Conservation (phyloP, 2,888 invertebrate species). For the Parascotia fuliginaria region DNA sequence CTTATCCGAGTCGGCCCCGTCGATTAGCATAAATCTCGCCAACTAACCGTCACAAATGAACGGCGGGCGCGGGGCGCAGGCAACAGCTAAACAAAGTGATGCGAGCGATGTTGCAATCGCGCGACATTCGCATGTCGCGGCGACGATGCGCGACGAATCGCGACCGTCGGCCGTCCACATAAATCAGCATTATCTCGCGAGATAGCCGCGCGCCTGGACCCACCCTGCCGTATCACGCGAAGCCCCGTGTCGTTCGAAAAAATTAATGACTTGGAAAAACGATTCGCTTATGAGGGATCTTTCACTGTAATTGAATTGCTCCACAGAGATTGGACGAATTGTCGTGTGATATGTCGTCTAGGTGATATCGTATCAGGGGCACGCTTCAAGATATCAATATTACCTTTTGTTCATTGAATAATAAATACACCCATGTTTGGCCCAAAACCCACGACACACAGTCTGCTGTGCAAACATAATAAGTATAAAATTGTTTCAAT, state of each 20-base stretch:
- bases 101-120: constrained; percentile 62
- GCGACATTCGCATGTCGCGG: constrained; percentile 66
- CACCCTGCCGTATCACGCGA: constrained; percentile 80
- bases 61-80: constrained; percentile 57
- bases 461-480: constrained; percentile 5
- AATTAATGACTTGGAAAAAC: constrained; percentile 86
- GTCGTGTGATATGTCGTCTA: constrained; percentile 65
- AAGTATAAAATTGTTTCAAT: constrained; percentile 28
- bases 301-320: constrained; percentile 85
- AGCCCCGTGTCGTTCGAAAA: constrained; percentile 84
- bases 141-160: constrained; percentile 82
- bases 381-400: constrained; percentile 6
- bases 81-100: constrained; percentile 67
- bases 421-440: background rate
- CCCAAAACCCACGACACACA: background rate
- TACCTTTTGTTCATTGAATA: background rate
- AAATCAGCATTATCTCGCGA: constrained; percentile 86
- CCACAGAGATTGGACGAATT: constrained; percentile 78
- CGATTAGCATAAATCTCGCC: constrained; percentile 85
- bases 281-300: constrained; percentile 86
- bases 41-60: constrained; percentile 84
- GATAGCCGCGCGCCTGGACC: constrained; percentile 81
- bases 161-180: constrained; percentile 79
- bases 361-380: constrained; percentile 62
- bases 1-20: constrained; percentile 79